Percentiles rank a stretch among this genome's conserved stretches.
These are phyloP conservation scores for Acrobeloides nanus DNA, from an alignment of 2,888 invertebrate genomes.

Conservation along the genomic window DNA sequence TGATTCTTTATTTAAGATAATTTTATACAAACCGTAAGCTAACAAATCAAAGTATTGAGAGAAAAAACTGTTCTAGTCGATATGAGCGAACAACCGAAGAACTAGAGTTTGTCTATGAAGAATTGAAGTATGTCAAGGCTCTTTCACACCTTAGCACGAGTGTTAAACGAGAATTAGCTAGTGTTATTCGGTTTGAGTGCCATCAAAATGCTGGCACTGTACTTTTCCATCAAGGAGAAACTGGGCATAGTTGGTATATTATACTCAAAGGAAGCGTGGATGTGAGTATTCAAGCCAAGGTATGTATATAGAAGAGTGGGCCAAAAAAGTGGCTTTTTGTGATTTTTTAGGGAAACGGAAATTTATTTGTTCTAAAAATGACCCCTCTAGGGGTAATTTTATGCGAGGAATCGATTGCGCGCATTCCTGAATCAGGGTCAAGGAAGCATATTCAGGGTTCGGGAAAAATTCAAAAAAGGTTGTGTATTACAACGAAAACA, in stretches of 20 bases:
- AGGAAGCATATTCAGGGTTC: too few species aligned
- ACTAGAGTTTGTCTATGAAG: constrained; percentile 73
- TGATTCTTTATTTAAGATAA: constrained; percentile 72
- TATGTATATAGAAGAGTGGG: constrained; percentile 30
- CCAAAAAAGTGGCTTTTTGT: too few species aligned
- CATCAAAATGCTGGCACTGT: constrained; percentile 71
- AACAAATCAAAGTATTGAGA: neutral
- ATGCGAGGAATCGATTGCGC: too few species aligned
- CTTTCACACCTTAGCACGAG: constrained; percentile 66
- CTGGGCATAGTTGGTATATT: constrained; percentile 65
- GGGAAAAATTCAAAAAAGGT: too few species aligned
- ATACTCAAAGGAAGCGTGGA: constrained; percentile 74
- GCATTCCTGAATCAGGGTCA: too few species aligned
- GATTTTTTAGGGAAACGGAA: too few species aligned
- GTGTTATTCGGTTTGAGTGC: constrained; percentile 72
- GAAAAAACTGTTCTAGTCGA: constrained; percentile 61
- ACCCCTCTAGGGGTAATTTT: too few species aligned
- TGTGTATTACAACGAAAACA: too few species aligned
- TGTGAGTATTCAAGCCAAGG: constrained; percentile 74
- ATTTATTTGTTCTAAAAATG: too few species aligned
- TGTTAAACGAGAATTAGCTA: constrained; percentile 72
- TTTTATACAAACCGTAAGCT: constrained; percentile 71
- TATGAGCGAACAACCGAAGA: constrained; percentile 72
- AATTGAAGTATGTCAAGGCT: constrained; percentile 72
- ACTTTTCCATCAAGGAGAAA: constrained; percentile 65